Evolutionary conservation across 2,888 invertebrate species (phyloP).

Genomic region (Calephelis perditalis): DNA sequence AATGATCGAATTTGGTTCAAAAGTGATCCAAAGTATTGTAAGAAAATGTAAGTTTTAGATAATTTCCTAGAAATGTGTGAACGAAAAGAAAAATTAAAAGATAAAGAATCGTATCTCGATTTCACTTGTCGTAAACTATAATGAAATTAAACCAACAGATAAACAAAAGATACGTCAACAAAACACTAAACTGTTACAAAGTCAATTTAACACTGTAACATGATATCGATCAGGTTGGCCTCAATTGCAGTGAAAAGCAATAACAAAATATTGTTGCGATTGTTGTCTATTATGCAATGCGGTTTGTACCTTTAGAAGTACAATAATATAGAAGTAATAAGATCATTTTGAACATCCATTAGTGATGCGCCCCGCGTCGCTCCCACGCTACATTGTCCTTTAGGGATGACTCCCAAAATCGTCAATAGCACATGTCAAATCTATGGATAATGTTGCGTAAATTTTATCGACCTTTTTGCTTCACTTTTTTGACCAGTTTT

Average conservation of each 20-base stretch:
- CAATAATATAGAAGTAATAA: constrained; percentile 70
- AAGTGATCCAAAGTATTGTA: too few relatives aligned
- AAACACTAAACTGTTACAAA: constrained; percentile 12
- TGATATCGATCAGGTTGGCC: constrained; percentile 27
- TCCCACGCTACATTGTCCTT: constrained; percentile 62
- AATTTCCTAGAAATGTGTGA: too few relatives aligned
- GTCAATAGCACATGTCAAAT: constrained; percentile 32
- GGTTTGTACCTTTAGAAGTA: constrained; percentile 51
- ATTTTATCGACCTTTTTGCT: constrained; percentile 12
- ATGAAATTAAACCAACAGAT: neutral
- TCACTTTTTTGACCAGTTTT: constrained; percentile 19
- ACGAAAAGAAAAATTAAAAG: too few relatives aligned
- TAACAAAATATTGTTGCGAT: constrained; percentile 37
- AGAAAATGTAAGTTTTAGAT: too few relatives aligned
- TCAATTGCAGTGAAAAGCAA: constrained; percentile 44
- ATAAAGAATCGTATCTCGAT: too few relatives aligned
- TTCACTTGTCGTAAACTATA: too few relatives aligned
- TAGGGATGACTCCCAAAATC: constrained; percentile 43
- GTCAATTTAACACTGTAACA: constrained; percentile 22
- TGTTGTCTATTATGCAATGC: constrained; percentile 46
- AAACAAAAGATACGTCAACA: constrained; percentile 6
- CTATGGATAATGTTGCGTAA: constrained; percentile 10
- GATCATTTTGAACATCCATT: constrained; percentile 61
- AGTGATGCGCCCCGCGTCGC: constrained; percentile 58
- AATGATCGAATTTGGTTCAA: too few relatives aligned